Conservation (phyloP, 2,888 invertebrate species). For the Gastracanthus pulcherrimus region DNA sequence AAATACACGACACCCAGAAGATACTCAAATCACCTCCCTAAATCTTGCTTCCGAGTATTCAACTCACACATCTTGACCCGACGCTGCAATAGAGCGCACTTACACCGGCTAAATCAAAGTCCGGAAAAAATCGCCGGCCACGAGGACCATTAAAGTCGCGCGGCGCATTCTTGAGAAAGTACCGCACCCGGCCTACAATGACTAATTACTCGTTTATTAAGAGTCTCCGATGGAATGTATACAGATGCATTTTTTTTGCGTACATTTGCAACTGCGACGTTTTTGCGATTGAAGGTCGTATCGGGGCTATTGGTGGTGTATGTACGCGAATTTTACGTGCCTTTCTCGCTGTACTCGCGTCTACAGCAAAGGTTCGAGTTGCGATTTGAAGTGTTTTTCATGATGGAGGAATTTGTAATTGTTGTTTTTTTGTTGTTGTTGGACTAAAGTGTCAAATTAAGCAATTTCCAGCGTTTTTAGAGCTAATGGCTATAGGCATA, state of each 20-base stretch:
- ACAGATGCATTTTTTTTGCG: not conserved
- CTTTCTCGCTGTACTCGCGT: no score
- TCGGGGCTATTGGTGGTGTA: not conserved
- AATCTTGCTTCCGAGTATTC: no score
- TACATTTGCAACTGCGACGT: not conserved
- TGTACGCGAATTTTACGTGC: not conserved
- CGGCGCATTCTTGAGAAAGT: not conserved
- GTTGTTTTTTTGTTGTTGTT: not conserved
- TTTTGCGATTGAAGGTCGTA: not conserved
- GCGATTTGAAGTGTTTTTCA: no score
- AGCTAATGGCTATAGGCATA: no score
- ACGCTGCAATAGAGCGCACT: not conserved
- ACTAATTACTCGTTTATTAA: constrained; percentile 35
- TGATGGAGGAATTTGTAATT: not conserved
- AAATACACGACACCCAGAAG: no score
- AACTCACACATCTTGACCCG: not conserved
- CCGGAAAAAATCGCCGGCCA: not conserved
- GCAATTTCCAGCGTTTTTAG: not conserved
- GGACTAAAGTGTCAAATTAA: not conserved
- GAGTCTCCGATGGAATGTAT: not conserved
- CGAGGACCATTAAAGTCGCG: constrained; percentile 7
- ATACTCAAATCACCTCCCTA: no score
- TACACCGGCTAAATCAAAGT: not conserved
- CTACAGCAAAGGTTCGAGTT: no score
- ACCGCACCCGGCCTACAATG: constrained; percentile 2